Conservation (phyloP, 1,140 invertebrate genomes). For the Listronotus oregonensis region DNA sequence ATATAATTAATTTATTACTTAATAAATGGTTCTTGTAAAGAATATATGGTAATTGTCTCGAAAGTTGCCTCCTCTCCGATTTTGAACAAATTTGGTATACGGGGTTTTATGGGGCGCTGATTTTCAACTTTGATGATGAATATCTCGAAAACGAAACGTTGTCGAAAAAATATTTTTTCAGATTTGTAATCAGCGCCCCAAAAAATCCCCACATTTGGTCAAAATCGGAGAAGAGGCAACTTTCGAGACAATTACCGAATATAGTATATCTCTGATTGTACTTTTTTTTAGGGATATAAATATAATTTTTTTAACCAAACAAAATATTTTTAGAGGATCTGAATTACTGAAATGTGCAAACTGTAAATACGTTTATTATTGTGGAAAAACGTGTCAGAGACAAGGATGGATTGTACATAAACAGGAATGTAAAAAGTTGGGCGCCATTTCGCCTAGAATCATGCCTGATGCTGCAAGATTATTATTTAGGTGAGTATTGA, state of each 20-base stretch:
- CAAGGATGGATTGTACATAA: constrained; percentile 78
- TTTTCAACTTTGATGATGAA: too few relatives aligned
- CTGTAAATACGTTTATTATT: constrained; percentile 80
- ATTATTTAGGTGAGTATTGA: constrained; percentile 58
- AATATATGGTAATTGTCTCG: not conserved
- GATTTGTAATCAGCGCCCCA: constrained; percentile 49
- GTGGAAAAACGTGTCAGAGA: constrained; percentile 73
- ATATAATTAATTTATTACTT: too few relatives aligned
- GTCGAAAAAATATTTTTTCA: constrained; percentile 53
- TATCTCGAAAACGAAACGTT: not conserved
- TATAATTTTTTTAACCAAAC: too few relatives aligned
- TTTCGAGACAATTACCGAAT: too few relatives aligned
- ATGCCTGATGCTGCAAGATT: constrained; percentile 76
- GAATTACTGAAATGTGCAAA: constrained; percentile 76
- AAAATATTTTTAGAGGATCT: too few relatives aligned
- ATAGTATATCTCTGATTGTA: too few relatives aligned
- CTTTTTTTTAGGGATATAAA: too few relatives aligned
- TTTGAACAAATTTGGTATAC: too few relatives aligned
- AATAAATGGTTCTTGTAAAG: constrained; percentile 4
- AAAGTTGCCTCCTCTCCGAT: too few relatives aligned
- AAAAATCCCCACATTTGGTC: too few relatives aligned
- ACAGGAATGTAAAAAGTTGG: constrained; percentile 74
- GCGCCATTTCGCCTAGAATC: constrained; percentile 67
- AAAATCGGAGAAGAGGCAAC: too few relatives aligned
- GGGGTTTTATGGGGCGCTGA: too few relatives aligned